Percentiles rank a stretch among this genome's conserved stretches.
These are phyloP conservation scores for Pemphredon lugubris DNA, from an alignment of 2,888 invertebrate genomes.

Conservation along the genomic window DNA sequence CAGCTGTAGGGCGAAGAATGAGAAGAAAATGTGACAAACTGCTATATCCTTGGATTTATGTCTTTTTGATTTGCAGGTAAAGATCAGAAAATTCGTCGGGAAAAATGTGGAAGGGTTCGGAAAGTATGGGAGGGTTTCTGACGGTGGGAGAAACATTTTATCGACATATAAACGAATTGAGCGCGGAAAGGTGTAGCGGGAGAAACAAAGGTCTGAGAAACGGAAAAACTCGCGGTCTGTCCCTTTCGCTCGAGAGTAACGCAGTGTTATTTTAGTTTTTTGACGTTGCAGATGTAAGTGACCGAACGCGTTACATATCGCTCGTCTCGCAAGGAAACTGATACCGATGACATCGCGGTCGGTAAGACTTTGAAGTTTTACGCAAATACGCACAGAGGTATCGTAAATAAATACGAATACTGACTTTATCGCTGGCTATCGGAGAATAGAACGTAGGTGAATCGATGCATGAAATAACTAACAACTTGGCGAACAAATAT, in stretches of 20 bases:
- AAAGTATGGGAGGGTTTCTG: conserved; percentile 29
- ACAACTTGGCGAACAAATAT: conserved; percentile 3
- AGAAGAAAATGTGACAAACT: conserved; percentile 27
- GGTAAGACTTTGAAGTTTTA: too few relatives aligned
- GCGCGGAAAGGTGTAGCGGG: neutral
- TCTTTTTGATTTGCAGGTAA: conserved; percentile 20
- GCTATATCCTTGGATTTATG: conserved; percentile 33
- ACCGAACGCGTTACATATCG: too few relatives aligned
- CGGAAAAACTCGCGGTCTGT: neutral
- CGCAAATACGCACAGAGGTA: too few relatives aligned
- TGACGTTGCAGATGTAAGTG: too few relatives aligned
- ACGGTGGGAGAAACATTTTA: conserved; percentile 26
- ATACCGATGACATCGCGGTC: too few relatives aligned
- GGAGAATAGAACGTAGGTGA: neutral
- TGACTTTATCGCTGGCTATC: neutral
- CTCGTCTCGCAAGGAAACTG: too few relatives aligned
- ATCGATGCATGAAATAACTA: conserved; percentile 38
- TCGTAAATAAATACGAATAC: conserved; percentile 4
- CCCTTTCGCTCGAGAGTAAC: too few relatives aligned
- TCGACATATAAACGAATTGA: conserved; percentile 35
- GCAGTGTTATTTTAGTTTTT: too few relatives aligned
- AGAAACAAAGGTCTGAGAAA: neutral
- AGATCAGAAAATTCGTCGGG: conserved; percentile 35
- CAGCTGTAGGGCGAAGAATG: conserved; percentile 17
- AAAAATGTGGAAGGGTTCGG: conserved; percentile 6